Conservation (phyloP, 2,797 vertebrate genomes). For the Sebastes cheni region DNA sequence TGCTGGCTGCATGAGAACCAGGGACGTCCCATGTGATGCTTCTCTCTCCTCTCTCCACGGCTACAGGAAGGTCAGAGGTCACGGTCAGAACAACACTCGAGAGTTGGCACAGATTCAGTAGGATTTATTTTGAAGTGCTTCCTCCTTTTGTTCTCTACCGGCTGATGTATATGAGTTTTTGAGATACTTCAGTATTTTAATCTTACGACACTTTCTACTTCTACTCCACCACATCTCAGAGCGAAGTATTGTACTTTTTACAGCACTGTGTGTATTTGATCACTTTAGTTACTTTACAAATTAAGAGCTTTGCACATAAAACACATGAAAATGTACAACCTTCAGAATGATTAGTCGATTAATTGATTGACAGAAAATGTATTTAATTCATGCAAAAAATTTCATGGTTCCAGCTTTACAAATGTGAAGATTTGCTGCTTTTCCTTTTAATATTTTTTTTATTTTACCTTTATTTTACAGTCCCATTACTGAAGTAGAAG, state of each 20-base stretch:
- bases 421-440: neutral
- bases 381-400: neutral
- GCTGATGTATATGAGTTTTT: neutral
- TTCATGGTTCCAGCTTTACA: neutral
- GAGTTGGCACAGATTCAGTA: neutral
- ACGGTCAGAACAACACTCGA: neutral
- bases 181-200: neutral
- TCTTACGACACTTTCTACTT: neutral
- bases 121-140: neutral
- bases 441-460: neutral
- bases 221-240: neutral
- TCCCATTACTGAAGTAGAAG: too few relatives aligned
- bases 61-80: constrained; percentile 1
- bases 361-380: neutral
- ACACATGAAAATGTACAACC: neutral
- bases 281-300: neutral
- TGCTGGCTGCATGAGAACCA: constrained; percentile 26
- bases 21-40: accelerated
- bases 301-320: neutral
- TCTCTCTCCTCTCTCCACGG: neutral
- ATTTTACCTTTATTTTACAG: too few relatives aligned
- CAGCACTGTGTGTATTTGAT: neutral
- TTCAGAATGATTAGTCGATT: neutral
- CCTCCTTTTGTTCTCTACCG: neutral
- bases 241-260: neutral